A percentile compares a stretch with the other conserved stretches of the same genome.
Evolutionary conservation across 2,113 vertebrate genomes (phyloP).

Genomic region (human): GRCh38 chr22:43634001-43634500

Average conservation of each 20-base stretch:
- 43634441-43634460: accelerated
- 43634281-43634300: accelerated
- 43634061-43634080: accelerated
- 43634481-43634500: not conserved
- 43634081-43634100: accelerated
- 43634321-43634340: accelerated
- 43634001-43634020: no score
- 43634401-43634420: accelerated
- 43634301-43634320: accelerated
- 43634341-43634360: not conserved
- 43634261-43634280: not conserved
- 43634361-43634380: not conserved
- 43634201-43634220: not conserved
- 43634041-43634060: not conserved
- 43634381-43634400: not conserved
- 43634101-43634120: not conserved
- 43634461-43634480: accelerated
- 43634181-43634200: not conserved
- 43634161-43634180: accelerated
- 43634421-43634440: not conserved
- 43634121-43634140: not conserved
- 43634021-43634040: no score
- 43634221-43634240: not conserved
- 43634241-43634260: not conserved
- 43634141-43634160: not conserved